A percentile compares a stretch with the other conserved stretches of the same genome.
phyloP scores from a whole-genome alignment of 1,140 invertebrate genomes.

The Paramacrobiotus metropolitanus region DNA sequence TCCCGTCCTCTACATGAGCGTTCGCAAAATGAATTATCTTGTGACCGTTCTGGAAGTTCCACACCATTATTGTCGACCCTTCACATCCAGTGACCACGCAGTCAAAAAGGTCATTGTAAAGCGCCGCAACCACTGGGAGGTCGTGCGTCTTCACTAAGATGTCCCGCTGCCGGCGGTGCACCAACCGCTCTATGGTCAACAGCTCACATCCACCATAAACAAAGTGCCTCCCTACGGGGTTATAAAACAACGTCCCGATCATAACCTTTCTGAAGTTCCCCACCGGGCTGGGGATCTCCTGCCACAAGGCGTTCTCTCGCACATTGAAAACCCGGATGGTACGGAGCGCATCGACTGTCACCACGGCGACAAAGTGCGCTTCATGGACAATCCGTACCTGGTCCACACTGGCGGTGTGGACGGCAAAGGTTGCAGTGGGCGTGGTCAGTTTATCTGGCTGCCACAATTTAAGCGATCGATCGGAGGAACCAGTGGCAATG shows the following conservation, averaged over 20 bases:
- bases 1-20: constrained; percentile 14
- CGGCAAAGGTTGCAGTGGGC: neutral
- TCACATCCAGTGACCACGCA: constrained; percentile 16
- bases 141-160: neutral
- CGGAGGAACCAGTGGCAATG: neutral
- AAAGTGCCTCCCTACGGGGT: neutral
- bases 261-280: too few relatives aligned
- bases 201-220: neutral
- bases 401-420: neutral
- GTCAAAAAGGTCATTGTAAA: constrained; percentile 1
- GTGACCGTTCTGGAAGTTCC: constrained; percentile 17
- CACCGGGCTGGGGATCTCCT: too few relatives aligned
- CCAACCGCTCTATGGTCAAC: neutral
- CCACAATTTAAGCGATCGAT: neutral
- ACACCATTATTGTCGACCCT: constrained; percentile 18
- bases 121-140: neutral
- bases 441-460: neutral
- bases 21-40: constrained; percentile 19
- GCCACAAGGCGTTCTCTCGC: too few relatives aligned
- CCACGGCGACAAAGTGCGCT: neutral
- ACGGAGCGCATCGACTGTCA: neutral
- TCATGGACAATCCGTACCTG: neutral
- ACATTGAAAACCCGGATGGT: neutral
- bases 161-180: neutral
- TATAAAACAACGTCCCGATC: neutral